phyloP scores from a whole-genome alignment of 2,113 vertebrate genomes.

The Gavia stellata region DNA sequence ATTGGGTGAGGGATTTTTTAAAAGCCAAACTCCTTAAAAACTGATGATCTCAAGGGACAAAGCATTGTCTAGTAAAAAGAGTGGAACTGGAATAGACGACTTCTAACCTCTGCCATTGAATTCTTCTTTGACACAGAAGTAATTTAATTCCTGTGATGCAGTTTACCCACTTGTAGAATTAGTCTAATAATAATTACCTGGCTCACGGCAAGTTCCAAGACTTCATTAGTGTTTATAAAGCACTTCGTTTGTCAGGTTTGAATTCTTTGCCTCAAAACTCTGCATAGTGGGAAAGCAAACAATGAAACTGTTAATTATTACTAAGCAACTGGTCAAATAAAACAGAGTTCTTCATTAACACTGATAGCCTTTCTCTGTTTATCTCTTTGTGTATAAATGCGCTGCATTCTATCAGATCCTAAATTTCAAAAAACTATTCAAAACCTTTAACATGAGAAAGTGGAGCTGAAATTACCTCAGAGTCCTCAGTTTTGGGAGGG shows the following conservation, averaged over 20 bases:
- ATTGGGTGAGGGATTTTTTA: not conserved
- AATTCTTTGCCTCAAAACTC: not conserved
- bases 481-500: not conserved
- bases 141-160: not conserved
- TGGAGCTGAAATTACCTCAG: not conserved
- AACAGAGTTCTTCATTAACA: not conserved
- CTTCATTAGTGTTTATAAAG: not conserved
- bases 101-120: not conserved
- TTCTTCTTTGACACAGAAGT: not conserved
- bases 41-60: not conserved
- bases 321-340: not conserved
- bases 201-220: not conserved
- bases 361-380: not conserved
- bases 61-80: not conserved
- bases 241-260: not conserved
- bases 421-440: not conserved
- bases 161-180: not conserved
- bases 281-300: not conserved
- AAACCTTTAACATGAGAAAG: not conserved
- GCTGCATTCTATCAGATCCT: not conserved
- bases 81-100: not conserved
- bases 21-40: not conserved
- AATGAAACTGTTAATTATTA: not conserved
- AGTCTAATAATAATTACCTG: not conserved
- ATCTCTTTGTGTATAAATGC: not conserved